These are phyloP conservation scores for Tenebrosternarchus preto DNA, from an alignment of 2,113 vertebrate genomes.

Conservation along the genomic window DNA sequence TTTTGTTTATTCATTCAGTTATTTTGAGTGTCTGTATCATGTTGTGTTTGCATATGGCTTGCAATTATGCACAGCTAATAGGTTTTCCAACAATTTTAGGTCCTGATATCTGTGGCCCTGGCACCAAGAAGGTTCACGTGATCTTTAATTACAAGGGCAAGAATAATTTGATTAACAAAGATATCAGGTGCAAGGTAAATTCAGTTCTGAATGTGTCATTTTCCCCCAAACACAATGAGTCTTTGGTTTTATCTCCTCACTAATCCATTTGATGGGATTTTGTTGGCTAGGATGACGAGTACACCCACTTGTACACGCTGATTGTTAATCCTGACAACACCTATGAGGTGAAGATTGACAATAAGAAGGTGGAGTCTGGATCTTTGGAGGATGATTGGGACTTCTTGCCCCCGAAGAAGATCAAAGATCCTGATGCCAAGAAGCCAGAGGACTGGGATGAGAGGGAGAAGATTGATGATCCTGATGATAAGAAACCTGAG, in stretches of 20 bases:
- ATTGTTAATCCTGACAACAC: conserved; percentile 81
- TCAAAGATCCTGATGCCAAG: conserved; percentile 79
- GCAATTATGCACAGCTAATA: not conserved
- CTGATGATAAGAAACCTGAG: conserved; percentile 82
- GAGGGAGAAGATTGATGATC: conserved; percentile 77
- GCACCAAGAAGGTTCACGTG: conserved; percentile 85
- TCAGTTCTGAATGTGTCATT: not conserved
- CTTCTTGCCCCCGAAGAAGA: conserved; percentile 79
- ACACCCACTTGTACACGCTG: conserved; percentile 81
- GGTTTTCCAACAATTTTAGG: conserved; percentile 64
- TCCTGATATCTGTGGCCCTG: conserved; percentile 86
- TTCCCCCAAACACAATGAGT: not conserved
- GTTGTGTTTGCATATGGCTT: not conserved
- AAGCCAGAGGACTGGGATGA: conserved; percentile 87
- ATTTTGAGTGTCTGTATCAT: not conserved
- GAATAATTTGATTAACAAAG: conserved; percentile 84
- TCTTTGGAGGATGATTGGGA: conserved; percentile 83
- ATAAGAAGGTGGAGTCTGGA: conserved; percentile 80
- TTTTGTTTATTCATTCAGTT: not conserved
- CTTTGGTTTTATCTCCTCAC: not conserved
- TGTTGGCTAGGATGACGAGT: conserved; percentile 78
- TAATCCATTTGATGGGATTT: not conserved
- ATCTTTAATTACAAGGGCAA: conserved; percentile 86
- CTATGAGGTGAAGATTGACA: conserved; percentile 87
- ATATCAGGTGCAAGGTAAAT: conserved; percentile 81